Evolutionary conservation across 1,140 invertebrate genomes (phyloP).

Genomic region (Rhyacophila brunnea): DNA sequence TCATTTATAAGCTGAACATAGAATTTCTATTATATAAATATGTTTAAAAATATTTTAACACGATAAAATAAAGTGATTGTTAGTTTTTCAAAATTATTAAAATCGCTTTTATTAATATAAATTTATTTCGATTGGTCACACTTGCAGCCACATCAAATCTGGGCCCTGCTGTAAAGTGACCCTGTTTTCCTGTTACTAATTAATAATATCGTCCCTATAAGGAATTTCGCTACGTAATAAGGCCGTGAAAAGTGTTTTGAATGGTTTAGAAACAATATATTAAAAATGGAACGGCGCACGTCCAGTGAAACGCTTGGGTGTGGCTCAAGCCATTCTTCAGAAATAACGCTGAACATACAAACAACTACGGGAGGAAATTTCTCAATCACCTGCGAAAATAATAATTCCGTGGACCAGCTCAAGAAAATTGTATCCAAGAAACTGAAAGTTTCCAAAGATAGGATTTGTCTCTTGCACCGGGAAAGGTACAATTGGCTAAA

Average conservation of each 20-base stretch:
- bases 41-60: too few species aligned
- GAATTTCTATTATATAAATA: too few species aligned
- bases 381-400: constrained; percentile 73
- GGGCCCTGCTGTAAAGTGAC: constrained; percentile 37
- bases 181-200: constrained; percentile 27
- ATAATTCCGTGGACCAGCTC: constrained; percentile 81
- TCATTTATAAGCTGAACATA: too few species aligned
- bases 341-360: constrained; percentile 78
- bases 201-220: constrained; percentile 24
- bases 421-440: constrained; percentile 90
- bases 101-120: too few species aligned
- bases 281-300: constrained; percentile 49
- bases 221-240: constrained; percentile 20
- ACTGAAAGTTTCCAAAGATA: constrained; percentile 87
- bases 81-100: too few species aligned
- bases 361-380: constrained; percentile 91
- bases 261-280: constrained; percentile 17
- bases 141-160: constrained; percentile 54
- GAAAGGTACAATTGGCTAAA: constrained; percentile 68
- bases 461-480: constrained; percentile 85
- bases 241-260: constrained; percentile 11
- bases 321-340: constrained; percentile 62
- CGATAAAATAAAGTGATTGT: too few species aligned
- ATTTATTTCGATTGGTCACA: constrained; percentile 26
- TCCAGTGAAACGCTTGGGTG: constrained; percentile 60